Conservation (phyloP, 2,888 invertebrate genomes). For the Sinopyrophorus schimmeli region DNA sequence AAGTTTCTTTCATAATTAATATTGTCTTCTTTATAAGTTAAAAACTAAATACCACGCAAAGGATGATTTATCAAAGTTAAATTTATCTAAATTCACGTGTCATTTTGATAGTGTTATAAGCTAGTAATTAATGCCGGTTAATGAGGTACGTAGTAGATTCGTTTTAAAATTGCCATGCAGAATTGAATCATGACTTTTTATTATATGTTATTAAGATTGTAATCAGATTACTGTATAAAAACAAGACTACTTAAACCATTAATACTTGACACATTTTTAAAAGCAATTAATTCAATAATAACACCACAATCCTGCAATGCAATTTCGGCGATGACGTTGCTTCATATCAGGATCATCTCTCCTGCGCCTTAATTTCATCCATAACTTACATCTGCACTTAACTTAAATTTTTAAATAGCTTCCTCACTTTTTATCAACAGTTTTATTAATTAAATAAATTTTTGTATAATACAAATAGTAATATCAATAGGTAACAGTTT, state of each 20-base stretch:
- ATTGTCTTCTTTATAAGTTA: too few species aligned
- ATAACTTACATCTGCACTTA: slow-evolving; percentile 19
- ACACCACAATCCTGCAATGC: slow-evolving; percentile 23
- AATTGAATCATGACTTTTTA: slow-evolving; percentile 1
- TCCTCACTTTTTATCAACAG: slow-evolving; percentile 8
- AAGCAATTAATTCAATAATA: slow-evolving; percentile 30
- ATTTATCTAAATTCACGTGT: too few species aligned
- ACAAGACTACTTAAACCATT: slow-evolving; percentile 25
- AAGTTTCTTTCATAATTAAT: too few species aligned
- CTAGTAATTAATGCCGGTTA: too few species aligned
- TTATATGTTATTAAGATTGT: slow-evolving; percentile 20
- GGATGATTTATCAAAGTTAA: too few species aligned
- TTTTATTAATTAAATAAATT: slow-evolving; percentile 12
- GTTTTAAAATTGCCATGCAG: too few species aligned
- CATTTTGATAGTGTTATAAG: too few species aligned
- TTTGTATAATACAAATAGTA: slow-evolving; percentile 29
- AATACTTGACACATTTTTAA: slow-evolving; percentile 31
- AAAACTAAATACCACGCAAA: too few species aligned
- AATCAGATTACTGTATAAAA: slow-evolving; percentile 23
- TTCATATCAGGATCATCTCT: slow-evolving; percentile 29
- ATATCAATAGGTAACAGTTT: slow-evolving; percentile 30
- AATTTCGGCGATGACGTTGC: slow-evolving; percentile 23
- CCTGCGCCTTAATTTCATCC: slow-evolving; percentile 24
- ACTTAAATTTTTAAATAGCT: slow-evolving; percentile 9
- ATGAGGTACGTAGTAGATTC: too few species aligned